Conservation (phyloP, 2,888 invertebrate genomes). For the Cloeon dipterum region DNA sequence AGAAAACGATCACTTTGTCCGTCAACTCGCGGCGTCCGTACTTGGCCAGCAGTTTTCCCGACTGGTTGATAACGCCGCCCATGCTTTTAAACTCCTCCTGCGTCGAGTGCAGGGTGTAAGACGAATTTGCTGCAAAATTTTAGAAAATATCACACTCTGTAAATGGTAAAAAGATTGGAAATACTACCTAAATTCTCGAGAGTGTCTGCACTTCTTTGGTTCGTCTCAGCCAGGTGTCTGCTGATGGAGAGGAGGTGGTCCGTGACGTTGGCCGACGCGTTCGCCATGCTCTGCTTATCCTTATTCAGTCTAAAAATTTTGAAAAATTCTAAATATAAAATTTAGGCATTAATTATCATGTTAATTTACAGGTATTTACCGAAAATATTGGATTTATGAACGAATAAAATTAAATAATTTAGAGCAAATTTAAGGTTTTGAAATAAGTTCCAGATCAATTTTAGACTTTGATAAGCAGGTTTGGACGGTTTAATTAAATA, state of each 20-base stretch:
- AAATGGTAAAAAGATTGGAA: neutral
- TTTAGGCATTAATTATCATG: no score
- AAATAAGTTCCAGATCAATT: no score
- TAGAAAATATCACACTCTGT: neutral
- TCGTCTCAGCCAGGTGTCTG: constrained; percentile 65
- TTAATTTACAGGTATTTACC: no score
- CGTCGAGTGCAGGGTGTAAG: constrained; percentile 32
- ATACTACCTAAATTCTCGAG: constrained; percentile 50
- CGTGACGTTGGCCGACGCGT: constrained; percentile 55
- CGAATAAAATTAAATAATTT: no score
- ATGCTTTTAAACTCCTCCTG: constrained; percentile 65
- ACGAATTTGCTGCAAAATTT: constrained; percentile 21
- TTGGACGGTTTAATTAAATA: no score
- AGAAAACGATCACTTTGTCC: constrained; percentile 72
- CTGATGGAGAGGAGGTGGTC: constrained; percentile 69
- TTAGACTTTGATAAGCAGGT: no score
- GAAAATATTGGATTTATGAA: no score
- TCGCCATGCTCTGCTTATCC: constrained; percentile 38
- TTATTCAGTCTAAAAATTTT: constrained; percentile 24
- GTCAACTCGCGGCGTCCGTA: constrained; percentile 87
- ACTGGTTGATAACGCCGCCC: constrained; percentile 67
- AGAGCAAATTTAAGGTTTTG: no score
- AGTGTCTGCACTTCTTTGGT: constrained; percentile 66
- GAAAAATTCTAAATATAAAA: constrained; percentile 3
- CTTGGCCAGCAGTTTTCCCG: constrained; percentile 77